phyloP scores from a whole-genome alignment of 2,888 invertebrate species.

The Ichneumoninae sp. region DNA sequence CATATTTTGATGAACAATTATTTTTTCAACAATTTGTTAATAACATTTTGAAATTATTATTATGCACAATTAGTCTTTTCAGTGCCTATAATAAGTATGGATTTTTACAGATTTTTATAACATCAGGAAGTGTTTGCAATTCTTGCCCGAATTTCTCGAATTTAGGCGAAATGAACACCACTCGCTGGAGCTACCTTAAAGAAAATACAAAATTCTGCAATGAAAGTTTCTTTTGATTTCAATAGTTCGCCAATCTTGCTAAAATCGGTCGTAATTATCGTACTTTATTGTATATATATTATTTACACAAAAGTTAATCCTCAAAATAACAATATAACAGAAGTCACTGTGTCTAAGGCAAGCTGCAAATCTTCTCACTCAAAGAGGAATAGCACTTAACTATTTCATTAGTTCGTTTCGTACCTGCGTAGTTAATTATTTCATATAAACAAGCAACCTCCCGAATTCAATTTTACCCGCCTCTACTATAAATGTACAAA shows the following conservation, averaged over 20 bases:
- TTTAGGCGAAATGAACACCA: too few relatives aligned
- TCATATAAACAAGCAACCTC: not conserved
- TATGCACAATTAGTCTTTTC: too few relatives aligned
- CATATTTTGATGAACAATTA: too few relatives aligned
- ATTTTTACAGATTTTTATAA: too few relatives aligned
- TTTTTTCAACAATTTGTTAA: too few relatives aligned
- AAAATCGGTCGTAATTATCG: slow-evolving; percentile 13
- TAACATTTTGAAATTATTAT: too few relatives aligned
- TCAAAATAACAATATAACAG: slow-evolving; percentile 48
- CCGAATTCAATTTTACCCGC: not conserved
- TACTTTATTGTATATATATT: slow-evolving; percentile 47
- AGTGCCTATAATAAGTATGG: too few relatives aligned
- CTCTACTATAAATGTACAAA: slow-evolving; percentile 25
- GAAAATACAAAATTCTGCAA: not conserved
- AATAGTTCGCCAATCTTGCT: not conserved
- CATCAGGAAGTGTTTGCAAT: too few relatives aligned
- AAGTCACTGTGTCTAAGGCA: slow-evolving; percentile 24
- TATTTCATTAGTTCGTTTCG: not conserved
- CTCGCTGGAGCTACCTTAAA: not conserved
- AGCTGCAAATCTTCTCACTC: slow-evolving; percentile 1
- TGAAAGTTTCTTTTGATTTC: not conserved
- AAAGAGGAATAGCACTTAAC: not conserved
- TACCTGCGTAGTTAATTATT: not conserved
- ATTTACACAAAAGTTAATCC: slow-evolving; percentile 52
- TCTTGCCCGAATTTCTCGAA: too few relatives aligned